phyloP scores from a whole-genome alignment of 2,888 invertebrate species.

The Xestoiulus laeticollis region DNA sequence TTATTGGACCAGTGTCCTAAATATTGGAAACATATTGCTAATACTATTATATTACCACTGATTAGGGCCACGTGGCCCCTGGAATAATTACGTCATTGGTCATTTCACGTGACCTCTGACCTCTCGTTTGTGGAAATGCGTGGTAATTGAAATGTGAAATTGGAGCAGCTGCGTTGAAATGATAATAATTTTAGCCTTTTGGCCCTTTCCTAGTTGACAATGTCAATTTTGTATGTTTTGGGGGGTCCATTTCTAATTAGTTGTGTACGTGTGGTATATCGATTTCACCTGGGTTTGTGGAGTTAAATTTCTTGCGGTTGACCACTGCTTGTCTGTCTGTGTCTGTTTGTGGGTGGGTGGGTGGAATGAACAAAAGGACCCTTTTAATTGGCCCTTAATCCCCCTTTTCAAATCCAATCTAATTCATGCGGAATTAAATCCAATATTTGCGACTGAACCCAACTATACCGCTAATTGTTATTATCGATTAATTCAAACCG shows the following conservation, averaged over 20 bases:
- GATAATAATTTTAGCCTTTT: not conserved
- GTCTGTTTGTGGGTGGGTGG: not conserved
- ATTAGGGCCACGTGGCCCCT: not conserved
- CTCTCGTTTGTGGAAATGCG: too few species aligned
- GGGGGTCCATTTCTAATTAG: not conserved
- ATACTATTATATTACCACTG: too few species aligned
- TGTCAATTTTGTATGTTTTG: too few species aligned
- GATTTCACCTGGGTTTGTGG: not conserved
- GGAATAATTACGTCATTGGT: too few species aligned
- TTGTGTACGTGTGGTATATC: not conserved
- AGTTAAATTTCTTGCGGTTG: not conserved
- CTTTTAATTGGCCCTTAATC: not conserved
- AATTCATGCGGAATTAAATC: slow-evolving; percentile 22
- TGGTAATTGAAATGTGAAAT: too few species aligned
- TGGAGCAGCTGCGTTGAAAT: not conserved
- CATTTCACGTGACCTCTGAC: too few species aligned
- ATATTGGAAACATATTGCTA: too few species aligned
- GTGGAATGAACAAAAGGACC: not conserved
- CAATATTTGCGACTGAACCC: not conserved
- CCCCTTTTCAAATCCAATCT: not conserved
- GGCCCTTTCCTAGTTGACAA: not conserved
- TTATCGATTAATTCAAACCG: not conserved
- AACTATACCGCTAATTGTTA: not conserved
- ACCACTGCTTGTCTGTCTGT: not conserved
- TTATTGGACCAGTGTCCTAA: too few species aligned